Base-by-base conservation (phyloP, 2,888 invertebrate genomes). In the Eretmocerus hayati region DNA sequence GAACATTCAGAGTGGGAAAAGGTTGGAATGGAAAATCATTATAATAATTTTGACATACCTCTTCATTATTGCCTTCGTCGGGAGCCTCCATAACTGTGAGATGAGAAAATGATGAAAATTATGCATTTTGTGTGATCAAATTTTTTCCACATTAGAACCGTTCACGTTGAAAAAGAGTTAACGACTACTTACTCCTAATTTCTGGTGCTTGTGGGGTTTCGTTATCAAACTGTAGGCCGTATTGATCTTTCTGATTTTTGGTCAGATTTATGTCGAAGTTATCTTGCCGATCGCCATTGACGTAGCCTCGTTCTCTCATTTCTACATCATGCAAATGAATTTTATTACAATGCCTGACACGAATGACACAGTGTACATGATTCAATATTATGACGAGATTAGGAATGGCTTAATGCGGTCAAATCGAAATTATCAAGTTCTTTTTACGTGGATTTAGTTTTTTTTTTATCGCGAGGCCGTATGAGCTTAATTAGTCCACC, bases 221-320 rank as follows among this genome's bases (percentile, higher is more conserved):
- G 15, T 75, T 75, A 4, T 67, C 66, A 64, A 86, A 87, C 71
- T 89, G 88, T 43, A 78, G 76, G 42, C 81, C 85, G 62, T 89
- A 89, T 56, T 85, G 85, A 57, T 82, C 76, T 44, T 84, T 84
- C 66, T 86, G 85, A 65, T 81, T 79, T 65, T 78, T 79, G 58
- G 79, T 81, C 56, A 89, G 75, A 69, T 81, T 83, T 74, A 89
- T 79, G 58, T 82, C 81, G 72, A 87, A 86, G 59, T 77, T 77
- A 62, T 74, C 64, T 30, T 58, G 55, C 33, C 62, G 60, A 31
- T 69, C 69, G 18, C 58, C 60, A 48, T 62, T 62, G 13, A 61
- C 56, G 39, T 58, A 55, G 36, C 50, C 57, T 36, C 61, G 53
- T 37, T 54, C 54, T 47, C 52, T 49, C 54, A 54, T 61, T 54